Conservation (phyloP, 2,888 invertebrate species). For the Hirtodrosophila cameraria region DNA sequence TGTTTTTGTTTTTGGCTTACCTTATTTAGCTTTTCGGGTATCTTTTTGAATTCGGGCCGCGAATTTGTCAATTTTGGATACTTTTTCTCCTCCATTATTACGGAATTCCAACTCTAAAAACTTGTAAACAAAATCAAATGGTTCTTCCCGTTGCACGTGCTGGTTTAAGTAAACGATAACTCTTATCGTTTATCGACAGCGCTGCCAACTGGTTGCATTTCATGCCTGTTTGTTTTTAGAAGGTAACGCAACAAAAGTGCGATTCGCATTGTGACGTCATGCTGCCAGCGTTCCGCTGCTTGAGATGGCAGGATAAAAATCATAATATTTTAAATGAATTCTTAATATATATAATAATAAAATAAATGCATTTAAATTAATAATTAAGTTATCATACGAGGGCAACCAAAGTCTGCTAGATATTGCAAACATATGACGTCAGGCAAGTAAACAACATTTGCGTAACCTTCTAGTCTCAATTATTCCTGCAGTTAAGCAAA, state of each 20-base stretch:
- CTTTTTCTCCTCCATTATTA: slow-evolving; percentile 66
- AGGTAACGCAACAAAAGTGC: not conserved
- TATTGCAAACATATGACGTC: not conserved
- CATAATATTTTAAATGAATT: too few species aligned
- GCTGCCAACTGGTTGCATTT: slow-evolving; percentile 50
- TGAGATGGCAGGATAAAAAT: too few species aligned
- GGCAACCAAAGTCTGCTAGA: not conserved
- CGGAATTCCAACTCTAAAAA: slow-evolving; percentile 8
- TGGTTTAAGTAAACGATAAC: slow-evolving; percentile 44
- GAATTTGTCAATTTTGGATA: slow-evolving; percentile 82
- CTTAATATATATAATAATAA: too few species aligned
- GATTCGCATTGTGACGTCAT: slow-evolving; percentile 17
- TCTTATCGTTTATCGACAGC: slow-evolving; percentile 1
- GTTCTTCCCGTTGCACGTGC: slow-evolving; percentile 54
- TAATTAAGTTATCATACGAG: too few species aligned
- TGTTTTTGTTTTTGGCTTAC: slow-evolving; percentile 65
- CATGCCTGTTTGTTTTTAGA: not conserved
- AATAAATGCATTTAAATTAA: too few species aligned
- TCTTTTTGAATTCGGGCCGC: slow-evolving; percentile 76
- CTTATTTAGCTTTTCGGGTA: slow-evolving; percentile 80
- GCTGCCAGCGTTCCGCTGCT: too few species aligned
- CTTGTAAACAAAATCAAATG: slow-evolving; percentile 45
- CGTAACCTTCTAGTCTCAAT: slow-evolving; percentile 10
- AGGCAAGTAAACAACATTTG: not conserved
- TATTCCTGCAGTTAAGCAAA: not conserved